These are phyloP conservation scores for Geotrupes spiniger DNA, from an alignment of 2,888 invertebrate genomes.

Conservation along the genomic window DNA sequence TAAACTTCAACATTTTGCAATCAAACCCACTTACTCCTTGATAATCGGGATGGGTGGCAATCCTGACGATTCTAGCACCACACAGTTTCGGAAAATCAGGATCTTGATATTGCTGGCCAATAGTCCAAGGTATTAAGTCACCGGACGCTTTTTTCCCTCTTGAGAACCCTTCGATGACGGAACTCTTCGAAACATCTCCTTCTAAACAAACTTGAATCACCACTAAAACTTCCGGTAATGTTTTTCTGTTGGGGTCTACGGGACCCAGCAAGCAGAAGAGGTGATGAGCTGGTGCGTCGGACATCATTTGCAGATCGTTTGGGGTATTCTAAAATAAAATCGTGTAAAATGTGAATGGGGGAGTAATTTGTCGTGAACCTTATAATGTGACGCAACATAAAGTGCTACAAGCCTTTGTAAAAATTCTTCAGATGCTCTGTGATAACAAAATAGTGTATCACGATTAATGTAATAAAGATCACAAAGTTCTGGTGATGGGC, in stretches of 20 bases:
- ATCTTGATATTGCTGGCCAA: slow-evolving; percentile 95
- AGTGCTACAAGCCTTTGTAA: slow-evolving; percentile 88
- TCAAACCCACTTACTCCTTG: slow-evolving; percentile 63
- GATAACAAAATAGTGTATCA: slow-evolving; percentile 96
- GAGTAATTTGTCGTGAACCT: slow-evolving; percentile 55
- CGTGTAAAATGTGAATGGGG: too few relatives aligned
- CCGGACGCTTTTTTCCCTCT: slow-evolving; percentile 91
- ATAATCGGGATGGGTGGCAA: slow-evolving; percentile 98
- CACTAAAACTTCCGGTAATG: slow-evolving; percentile 89
- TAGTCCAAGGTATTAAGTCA: slow-evolving; percentile 97
- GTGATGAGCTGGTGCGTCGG: slow-evolving; percentile 98
- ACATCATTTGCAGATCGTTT: slow-evolving; percentile 96
- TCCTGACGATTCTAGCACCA: slow-evolving; percentile 91
- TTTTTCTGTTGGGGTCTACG: slow-evolving; percentile 65
- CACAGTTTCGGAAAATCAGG: slow-evolving; percentile 85
- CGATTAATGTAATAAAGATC: slow-evolving; percentile 84
- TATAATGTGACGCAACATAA: slow-evolving; percentile 97
- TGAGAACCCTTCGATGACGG: slow-evolving; percentile 75
- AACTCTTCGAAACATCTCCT: slow-evolving; percentile 68
- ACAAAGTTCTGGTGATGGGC: slow-evolving; percentile 86
- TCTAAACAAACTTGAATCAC: slow-evolving; percentile 83
- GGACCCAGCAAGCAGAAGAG: slow-evolving; percentile 93
- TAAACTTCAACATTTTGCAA: slow-evolving; percentile 3
- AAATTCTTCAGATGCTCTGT: slow-evolving; percentile 89
- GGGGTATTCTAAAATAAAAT: slow-evolving; percentile 76